A percentile compares a stretch with the other conserved stretches of the same genome.
Evolutionary conservation across 1,140 invertebrate species (phyloP).

Genomic region (Heliothis subflexa): DNA sequence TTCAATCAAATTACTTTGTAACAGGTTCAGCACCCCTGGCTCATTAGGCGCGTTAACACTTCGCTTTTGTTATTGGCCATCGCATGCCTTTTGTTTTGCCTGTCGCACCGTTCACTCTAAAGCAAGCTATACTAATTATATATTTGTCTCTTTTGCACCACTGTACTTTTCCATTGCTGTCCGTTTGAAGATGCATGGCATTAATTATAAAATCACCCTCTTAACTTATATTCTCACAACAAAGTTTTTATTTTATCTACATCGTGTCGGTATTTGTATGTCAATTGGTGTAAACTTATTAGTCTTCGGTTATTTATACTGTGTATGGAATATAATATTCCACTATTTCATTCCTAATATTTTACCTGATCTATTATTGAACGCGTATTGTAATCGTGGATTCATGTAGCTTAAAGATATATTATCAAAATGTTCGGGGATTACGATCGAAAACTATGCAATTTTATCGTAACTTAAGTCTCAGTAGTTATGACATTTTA

Average conservation of each 20-base stretch:
- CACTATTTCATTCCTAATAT: background rate
- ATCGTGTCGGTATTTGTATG: background rate
- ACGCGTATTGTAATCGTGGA: background rate
- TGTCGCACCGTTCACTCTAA: background rate
- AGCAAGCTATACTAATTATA: background rate
- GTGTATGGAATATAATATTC: background rate
- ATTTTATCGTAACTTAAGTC: too few species aligned
- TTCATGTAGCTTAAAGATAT: background rate
- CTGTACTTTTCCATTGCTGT: background rate
- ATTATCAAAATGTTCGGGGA: background rate
- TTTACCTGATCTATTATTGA: background rate
- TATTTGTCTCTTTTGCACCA: background rate
- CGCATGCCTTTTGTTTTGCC: background rate
- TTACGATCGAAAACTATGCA: background rate
- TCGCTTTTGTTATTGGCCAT: background rate
- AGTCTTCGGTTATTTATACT: background rate
- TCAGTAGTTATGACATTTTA: too few species aligned
- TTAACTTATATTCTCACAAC: background rate
- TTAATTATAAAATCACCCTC: background rate
- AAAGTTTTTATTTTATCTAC: background rate
- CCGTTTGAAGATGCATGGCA: background rate
- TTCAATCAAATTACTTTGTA: slow-evolving; percentile 16
- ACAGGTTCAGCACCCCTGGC: slow-evolving; percentile 12
- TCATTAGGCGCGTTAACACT: background rate
- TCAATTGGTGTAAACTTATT: background rate